Conservation (phyloP, 2,113 vertebrate genomes). For the Vidua macroura region DNA sequence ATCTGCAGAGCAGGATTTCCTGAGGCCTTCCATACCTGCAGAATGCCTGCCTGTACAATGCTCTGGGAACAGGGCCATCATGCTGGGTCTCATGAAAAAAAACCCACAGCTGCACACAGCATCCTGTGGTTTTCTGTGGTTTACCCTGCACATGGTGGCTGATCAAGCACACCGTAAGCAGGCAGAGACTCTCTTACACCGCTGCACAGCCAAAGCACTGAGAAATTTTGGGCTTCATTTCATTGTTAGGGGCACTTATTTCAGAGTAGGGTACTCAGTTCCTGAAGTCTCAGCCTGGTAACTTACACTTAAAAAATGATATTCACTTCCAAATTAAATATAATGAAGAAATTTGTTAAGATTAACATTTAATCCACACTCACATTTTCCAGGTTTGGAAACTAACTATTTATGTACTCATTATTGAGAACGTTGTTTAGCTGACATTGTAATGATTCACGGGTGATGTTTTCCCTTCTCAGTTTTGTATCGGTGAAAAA, state of each 20-base stretch:
- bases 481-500: not conserved
- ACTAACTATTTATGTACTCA: not conserved
- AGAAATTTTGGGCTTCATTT: not conserved
- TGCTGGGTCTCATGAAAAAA: conserved; percentile 32
- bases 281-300: not conserved
- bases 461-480: not conserved
- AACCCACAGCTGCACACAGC: conserved; percentile 12
- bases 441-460: not conserved
- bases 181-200: not conserved
- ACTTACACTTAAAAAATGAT: not conserved
- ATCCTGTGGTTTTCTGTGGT: not conserved
- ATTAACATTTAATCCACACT: not conserved
- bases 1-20: conserved; percentile 49
- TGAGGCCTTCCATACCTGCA: conserved; percentile 52
- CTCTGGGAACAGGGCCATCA: conserved; percentile 39
- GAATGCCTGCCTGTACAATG: not conserved
- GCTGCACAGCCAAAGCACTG: not conserved
- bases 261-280: not conserved
- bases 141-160: conserved; percentile 5
- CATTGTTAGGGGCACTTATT: not conserved
- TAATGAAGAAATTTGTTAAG: not conserved
- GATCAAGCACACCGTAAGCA: conserved; percentile 26
- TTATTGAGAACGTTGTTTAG: not conserved
- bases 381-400: not conserved
- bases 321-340: not conserved